Conservation (phyloP, 2,113 vertebrate species). For the Pangasianodon hypophthalmus region DNA sequence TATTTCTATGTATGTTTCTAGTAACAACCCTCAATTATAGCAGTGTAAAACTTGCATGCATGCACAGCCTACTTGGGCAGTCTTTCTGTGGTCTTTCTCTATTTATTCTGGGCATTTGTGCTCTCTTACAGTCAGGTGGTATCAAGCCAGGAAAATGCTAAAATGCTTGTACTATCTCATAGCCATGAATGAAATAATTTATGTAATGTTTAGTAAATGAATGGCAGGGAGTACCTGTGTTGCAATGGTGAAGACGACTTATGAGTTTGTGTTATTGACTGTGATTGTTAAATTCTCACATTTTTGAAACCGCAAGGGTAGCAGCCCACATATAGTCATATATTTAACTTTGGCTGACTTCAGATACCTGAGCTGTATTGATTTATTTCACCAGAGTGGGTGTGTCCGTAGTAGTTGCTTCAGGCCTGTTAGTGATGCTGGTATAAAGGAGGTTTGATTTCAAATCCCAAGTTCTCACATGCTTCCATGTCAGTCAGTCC, state of each 20-base stretch:
- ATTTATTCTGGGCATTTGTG: background rate
- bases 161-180: background rate
- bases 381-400: background rate
- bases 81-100: background rate
- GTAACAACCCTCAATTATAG: background rate
- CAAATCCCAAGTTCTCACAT: conserved; percentile 60
- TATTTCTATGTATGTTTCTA: background rate
- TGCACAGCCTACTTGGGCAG: background rate
- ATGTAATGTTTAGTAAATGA: background rate
- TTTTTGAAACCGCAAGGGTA: background rate
- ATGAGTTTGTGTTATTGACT: background rate
- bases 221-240: background rate
- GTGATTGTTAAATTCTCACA: background rate
- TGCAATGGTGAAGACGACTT: background rate
- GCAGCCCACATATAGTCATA: background rate
- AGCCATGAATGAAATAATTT: background rate
- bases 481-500: conserved; percentile 52
- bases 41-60: background rate
- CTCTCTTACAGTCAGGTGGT: background rate
- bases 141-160: background rate
- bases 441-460: conserved; percentile 46
- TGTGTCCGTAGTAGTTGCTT: conserved; percentile 16
- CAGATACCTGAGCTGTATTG: background rate
- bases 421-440: conserved; percentile 34
- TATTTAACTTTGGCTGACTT: background rate